A percentile compares a stretch with the other conserved stretches of the same genome.
Evolutionary conservation across 2,888 invertebrate genomes (phyloP).

Genomic region (Saturnia pavonia): DNA sequence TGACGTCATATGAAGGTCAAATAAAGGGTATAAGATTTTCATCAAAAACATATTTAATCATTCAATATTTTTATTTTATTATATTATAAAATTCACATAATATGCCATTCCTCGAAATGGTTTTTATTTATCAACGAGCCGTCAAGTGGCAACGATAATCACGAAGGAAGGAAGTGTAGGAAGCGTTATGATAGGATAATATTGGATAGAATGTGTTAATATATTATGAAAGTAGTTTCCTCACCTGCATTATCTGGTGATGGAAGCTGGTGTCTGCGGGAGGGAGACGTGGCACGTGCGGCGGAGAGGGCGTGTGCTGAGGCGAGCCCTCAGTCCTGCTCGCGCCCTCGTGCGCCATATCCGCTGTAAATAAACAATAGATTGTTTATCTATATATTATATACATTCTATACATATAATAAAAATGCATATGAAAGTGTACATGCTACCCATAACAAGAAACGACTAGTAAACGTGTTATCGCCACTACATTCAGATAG

Average conservation of each 20-base stretch:
- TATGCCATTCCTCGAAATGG: no score
- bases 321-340: slow-evolving; percentile 68
- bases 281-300: slow-evolving; percentile 77
- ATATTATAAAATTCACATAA: no score
- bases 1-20: no score
- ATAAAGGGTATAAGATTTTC: no score
- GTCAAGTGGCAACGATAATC: background rate
- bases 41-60: no score
- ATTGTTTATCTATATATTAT: background rate
- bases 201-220: background rate
- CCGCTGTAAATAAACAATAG: slow-evolving; percentile 44
- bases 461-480: background rate
- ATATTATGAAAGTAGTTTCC: background rate
- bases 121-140: background rate
- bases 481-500: background rate
- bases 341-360: slow-evolving; percentile 76
- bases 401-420: no score
- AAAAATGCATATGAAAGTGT: no score
- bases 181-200: background rate
- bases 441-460: no score
- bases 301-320: slow-evolving; percentile 77
- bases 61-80: no score
- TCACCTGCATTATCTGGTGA: slow-evolving; percentile 86
- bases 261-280: slow-evolving; percentile 84
- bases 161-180: background rate